A percentile compares a stretch with the other conserved stretches of the same genome.
phyloP scores from a whole-genome alignment of 2,113 vertebrate species.

The Polypterus senegalus region DNA sequence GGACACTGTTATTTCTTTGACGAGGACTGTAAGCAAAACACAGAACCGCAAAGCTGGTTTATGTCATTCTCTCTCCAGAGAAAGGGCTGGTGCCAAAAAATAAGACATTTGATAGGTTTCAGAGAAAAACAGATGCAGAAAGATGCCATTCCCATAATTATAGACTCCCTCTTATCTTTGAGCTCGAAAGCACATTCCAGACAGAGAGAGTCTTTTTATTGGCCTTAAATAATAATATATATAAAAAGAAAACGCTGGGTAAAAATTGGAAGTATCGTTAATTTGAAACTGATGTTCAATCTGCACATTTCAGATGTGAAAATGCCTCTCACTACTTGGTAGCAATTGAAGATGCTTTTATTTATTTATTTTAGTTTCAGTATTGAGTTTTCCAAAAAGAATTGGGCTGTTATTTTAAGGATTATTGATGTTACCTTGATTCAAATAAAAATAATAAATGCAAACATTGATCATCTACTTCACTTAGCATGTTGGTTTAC shows the following conservation, averaged over 20 bases:
- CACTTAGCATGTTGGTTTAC: conserved; percentile 5
- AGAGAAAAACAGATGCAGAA: conserved; percentile 73
- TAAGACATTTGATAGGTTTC: conserved; percentile 83
- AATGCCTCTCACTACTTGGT: conserved; percentile 17
- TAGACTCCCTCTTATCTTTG: conserved; percentile 74
- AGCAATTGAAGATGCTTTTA: too few relatives aligned
- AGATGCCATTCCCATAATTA: conserved; percentile 78
- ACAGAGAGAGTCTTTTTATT: conserved; percentile 58
- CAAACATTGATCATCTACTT: conserved; percentile 10
- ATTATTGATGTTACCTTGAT: too few relatives aligned
- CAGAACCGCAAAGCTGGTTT: conserved; percentile 81
- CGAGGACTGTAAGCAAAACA: conserved; percentile 70
- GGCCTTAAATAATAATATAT: conserved; percentile 46
- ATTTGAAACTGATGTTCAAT: conserved; percentile 68
- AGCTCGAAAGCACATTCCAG: conserved; percentile 66
- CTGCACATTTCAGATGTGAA: conserved; percentile 44
- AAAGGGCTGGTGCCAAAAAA: conserved; percentile 68
- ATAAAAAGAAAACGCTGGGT: conserved; percentile 51
- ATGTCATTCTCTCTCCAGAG: conserved; percentile 68
- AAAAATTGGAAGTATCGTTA: conserved; percentile 41
- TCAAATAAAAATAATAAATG: too few relatives aligned
- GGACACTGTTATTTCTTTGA: conserved; percentile 68
- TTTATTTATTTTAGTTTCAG: too few relatives aligned
- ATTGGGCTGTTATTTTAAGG: too few relatives aligned
- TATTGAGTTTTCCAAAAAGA: too few relatives aligned